Percentiles rank a stretch among this genome's conserved stretches.
Evolutionary conservation across 2,797 vertebrate genomes (phyloP).

Genomic region (Macropus fuliginosus): DNA sequence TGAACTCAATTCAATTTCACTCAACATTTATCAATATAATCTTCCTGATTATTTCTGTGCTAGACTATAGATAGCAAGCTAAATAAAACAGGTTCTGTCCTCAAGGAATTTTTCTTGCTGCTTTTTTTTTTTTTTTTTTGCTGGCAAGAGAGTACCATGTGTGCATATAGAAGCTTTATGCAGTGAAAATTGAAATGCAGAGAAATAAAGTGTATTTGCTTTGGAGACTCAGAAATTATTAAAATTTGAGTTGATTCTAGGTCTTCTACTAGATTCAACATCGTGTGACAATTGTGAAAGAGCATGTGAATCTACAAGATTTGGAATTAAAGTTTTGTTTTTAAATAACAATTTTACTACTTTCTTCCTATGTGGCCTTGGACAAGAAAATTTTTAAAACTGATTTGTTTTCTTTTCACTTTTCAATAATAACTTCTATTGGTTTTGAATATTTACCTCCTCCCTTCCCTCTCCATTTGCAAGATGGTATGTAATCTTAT

Average conservation of each 20-base stretch:
- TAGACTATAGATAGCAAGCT: not conserved
- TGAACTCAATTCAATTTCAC: not conserved
- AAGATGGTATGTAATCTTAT: no score
- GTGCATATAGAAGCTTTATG: not conserved
- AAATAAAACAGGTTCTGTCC: not conserved
- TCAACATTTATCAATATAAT: not conserved
- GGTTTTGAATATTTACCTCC: no score
- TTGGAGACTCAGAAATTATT: not conserved
- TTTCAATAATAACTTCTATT: no score
- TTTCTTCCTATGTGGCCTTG: not conserved
- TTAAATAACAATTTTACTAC: not conserved
- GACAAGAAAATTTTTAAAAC: not conserved
- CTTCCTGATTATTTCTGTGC: not conserved
- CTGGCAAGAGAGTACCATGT: not conserved
- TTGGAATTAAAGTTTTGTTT: not conserved
- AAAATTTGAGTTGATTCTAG: not conserved
- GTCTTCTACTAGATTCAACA: not conserved
- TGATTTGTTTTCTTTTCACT: no score
- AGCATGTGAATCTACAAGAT: not conserved
- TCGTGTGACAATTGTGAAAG: not conserved
- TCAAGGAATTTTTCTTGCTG: not conserved
- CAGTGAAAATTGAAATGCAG: not conserved
- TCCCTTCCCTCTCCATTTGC: no score
- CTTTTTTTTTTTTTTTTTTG: not conserved
- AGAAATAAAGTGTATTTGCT: not conserved